Conservation (phyloP, 2,888 invertebrate genomes). For the Hypselothyrea guttata region DNA sequence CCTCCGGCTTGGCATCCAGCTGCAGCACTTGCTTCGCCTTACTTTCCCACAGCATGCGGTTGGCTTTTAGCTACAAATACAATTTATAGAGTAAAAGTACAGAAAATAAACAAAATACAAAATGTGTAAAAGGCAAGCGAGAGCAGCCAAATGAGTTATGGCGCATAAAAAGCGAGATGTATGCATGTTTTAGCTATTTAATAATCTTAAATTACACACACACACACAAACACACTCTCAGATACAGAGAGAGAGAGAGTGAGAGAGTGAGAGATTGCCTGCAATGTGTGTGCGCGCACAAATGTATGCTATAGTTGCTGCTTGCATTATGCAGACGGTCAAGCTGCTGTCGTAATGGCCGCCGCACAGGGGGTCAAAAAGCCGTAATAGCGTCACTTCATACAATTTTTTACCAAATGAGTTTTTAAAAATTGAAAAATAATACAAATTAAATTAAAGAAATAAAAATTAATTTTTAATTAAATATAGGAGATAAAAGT, state of each 20-base stretch:
- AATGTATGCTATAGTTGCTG: background rate
- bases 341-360: no score
- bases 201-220: slow-evolving; percentile 18
- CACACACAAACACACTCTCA: background rate
- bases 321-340: background rate
- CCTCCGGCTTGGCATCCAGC: slow-evolving; percentile 74
- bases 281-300: background rate
- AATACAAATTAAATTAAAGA: no score
- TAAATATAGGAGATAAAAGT: no score
- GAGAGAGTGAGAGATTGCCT: no score
- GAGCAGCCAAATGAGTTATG: background rate
- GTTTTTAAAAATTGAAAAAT: no score
- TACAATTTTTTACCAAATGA: no score
- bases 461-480: no score
- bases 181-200: slow-evolving; percentile 4
- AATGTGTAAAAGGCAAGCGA: no score
- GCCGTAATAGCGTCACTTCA: no score
- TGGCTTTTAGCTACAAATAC: slow-evolving; percentile 80
- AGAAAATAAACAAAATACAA: background rate
- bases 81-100: slow-evolving; percentile 7
- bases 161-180: background rate
- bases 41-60: slow-evolving; percentile 82
- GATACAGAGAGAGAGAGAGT: no score
- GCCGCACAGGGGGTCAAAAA: no score
- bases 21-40: slow-evolving; percentile 82